Percentiles rank a stretch among this genome's conserved stretches.
Evolutionary conservation across 2,113 vertebrate genomes (phyloP).

Genomic region (Odocoileus virginianus): DNA sequence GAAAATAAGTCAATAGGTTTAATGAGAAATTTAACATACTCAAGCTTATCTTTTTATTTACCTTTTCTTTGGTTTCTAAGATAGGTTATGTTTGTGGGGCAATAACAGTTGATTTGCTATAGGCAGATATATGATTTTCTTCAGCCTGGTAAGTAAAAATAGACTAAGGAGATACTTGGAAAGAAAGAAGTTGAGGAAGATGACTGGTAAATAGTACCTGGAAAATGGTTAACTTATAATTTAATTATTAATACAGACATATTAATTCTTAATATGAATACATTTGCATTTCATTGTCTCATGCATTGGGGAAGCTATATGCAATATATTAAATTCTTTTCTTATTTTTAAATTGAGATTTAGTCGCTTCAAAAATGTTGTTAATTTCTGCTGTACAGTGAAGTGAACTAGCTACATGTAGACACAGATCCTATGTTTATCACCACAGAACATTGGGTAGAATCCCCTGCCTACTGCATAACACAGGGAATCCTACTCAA

Average conservation of each 20-base stretch:
- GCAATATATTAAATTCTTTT: neutral
- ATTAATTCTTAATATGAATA: neutral
- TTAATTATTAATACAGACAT: neutral
- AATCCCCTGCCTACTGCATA: neutral
- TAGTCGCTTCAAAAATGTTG: neutral
- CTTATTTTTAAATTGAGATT: neutral
- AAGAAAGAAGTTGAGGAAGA: neutral
- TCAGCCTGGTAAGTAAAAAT: neutral
- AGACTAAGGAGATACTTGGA: neutral
- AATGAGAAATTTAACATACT: constrained; percentile 19
- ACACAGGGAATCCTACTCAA: neutral
- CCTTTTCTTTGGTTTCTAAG: neutral
- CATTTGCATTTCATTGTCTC: neutral
- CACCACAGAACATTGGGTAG: neutral
- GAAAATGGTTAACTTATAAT: neutral
- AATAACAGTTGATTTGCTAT: neutral
- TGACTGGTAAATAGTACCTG: neutral
- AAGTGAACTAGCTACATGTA: neutral
- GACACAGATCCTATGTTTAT: neutral
- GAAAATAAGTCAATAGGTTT: neutral
- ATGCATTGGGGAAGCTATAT: neutral
- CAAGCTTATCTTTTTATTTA: neutral
- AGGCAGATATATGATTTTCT: neutral
- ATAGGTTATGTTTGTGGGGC: neutral
- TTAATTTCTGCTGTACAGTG: neutral